Conservation (phyloP, 1,140 invertebrate species). For the Araneus ventricosus region DNA sequence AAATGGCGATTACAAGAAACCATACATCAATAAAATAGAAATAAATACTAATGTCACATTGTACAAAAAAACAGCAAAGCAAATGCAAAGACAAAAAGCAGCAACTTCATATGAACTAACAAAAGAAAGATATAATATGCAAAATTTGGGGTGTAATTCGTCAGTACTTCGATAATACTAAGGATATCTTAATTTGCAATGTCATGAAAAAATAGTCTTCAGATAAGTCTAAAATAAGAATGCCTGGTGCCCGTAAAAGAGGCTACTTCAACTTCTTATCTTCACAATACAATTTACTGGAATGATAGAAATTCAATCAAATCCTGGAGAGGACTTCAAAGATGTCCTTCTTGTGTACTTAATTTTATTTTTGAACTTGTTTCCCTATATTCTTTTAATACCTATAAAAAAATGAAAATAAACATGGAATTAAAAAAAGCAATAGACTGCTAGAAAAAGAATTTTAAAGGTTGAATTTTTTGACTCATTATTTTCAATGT, state of each 20-base stretch:
- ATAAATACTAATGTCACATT: constrained; percentile 6
- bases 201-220: constrained; percentile 57
- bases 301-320: constrained; percentile 66
- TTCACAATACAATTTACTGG: constrained; percentile 52
- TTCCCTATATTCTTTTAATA: constrained; percentile 6
- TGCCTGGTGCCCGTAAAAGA: background rate
- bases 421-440: background rate
- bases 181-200: background rate
- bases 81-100: constrained; percentile 1
- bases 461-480: too few species aligned
- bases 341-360: constrained; percentile 10
- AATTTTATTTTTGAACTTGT: background rate
- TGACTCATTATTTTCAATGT: too few species aligned
- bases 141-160: background rate
- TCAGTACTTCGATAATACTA: background rate
- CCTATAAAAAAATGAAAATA: constrained; percentile 8
- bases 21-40: constrained; percentile 27
- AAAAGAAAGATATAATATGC: background rate
- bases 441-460: background rate
- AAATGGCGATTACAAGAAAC: background rate
- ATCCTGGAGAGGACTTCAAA: constrained; percentile 58
- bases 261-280: constrained; percentile 24
- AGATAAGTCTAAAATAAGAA: constrained; percentile 53
- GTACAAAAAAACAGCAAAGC: constrained; percentile 22
- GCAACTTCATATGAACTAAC: background rate